Evolutionary conservation across 2,113 vertebrate genomes (phyloP).

Genomic region (Geococcyx californianus): DNA sequence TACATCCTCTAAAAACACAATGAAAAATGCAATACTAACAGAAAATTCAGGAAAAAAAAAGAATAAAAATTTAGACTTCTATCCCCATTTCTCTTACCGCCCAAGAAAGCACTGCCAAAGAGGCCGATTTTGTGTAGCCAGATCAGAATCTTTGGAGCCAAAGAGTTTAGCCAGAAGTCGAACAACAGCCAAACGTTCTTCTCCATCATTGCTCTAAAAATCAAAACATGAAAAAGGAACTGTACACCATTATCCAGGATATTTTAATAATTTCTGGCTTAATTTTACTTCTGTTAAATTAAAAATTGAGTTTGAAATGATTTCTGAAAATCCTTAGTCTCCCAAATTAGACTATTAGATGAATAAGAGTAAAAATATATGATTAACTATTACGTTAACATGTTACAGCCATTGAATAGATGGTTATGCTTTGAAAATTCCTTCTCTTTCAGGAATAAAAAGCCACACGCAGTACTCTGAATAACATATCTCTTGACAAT

Average conservation of each 20-base stretch:
- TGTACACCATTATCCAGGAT: not conserved
- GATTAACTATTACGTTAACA: not conserved
- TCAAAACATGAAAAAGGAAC: conserved; percentile 15
- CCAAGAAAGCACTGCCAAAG: conserved; percentile 99
- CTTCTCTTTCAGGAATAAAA: not conserved
- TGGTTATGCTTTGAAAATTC: not conserved
- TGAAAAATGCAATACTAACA: not conserved
- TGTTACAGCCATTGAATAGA: not conserved
- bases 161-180: conserved; percentile 95
- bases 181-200: conserved; percentile 96
- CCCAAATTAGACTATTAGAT: not conserved
- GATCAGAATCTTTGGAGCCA: conserved; percentile 97
- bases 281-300: not conserved
- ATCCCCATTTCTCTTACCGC: conserved; percentile 77
- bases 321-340: not conserved
- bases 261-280: not conserved
- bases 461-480: fast-evolving
- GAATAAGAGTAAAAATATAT: not conserved
- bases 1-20: not conserved
- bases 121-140: conserved; percentile 95
- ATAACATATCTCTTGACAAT: not conserved
- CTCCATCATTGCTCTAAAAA: conserved; percentile 94
- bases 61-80: not conserved
- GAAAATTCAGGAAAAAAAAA: not conserved
- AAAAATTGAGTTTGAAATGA: not conserved